Evolutionary conservation across 2,113 vertebrate species (phyloP), one percentile per base, ranked within the genome.

Genomic region (Hippocampus zosterae): DNA sequence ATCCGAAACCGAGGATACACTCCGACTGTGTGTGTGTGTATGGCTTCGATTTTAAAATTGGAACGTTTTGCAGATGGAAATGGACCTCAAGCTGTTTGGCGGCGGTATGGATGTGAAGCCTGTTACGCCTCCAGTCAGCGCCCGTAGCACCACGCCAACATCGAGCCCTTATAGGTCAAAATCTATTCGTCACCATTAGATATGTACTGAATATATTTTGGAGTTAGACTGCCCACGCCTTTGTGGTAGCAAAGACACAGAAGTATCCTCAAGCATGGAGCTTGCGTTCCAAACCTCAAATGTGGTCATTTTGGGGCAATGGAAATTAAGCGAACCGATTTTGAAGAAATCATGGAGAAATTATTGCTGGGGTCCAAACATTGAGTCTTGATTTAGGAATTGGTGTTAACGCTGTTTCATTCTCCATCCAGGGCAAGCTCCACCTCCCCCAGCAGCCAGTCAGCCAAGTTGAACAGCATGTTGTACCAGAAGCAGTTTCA

Each of bases 401-500:
- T 13, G 3, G 13, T 48, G 48, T 21, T 19, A 53, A 53, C 7
- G 9, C 21, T 10, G 11, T 33, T 5, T 33, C 2, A 7, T 27
- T 27, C 1, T 33, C 2, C 19, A 29, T 85, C 63, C 81, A 98
- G 96, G 92, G 95, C 94, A 55, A 95, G 94, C 88, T 98, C 97
- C 80, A 96, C 96, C n/a, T 98, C 96, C 87, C 97, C 97, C 9
- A 98, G 94, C 85, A 96, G 92, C 90, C 97, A 99, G 88, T 95
- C 95, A 84, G 95, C 95, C 91, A 99, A 99, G 90, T 95, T 98
- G 90, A 99, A 95, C 93, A 97, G 94, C 90, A 92, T 98, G 89
- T 90, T 98, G 40, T 99, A 99, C 92, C 97, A 98, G 93, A 99
- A 99, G 91, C 97, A 96, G 86, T 98, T 98, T 83, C 96, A 94